phyloP scores from a whole-genome alignment of 2,797 vertebrate species.

The Diceros bicornis region DNA sequence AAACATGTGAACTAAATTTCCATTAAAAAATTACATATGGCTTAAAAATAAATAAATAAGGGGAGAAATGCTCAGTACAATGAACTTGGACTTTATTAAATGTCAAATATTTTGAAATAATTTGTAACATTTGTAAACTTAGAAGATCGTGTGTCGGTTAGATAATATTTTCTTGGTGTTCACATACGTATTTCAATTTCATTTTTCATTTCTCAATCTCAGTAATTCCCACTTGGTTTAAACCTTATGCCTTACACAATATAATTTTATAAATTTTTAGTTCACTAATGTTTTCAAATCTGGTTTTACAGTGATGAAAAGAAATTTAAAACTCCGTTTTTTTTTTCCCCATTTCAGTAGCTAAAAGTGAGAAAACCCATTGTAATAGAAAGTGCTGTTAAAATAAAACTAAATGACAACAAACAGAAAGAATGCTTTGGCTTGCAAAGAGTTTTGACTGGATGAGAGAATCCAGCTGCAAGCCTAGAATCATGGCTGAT shows the following conservation, averaged over 20 bases:
- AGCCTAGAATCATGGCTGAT: background rate
- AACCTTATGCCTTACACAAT: background rate
- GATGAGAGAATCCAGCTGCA: background rate
- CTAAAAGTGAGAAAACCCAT: slow-evolving; percentile 50
- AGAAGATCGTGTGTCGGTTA: slow-evolving; percentile 28
- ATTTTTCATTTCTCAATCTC: slow-evolving; percentile 32
- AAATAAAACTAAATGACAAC: slow-evolving; percentile 56
- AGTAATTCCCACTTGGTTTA: slow-evolving; percentile 58
- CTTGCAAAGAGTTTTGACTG: slow-evolving; percentile 36
- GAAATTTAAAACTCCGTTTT: background rate
- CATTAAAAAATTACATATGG: slow-evolving; percentile 72
- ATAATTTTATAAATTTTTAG: slow-evolving; percentile 54
- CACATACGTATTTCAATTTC: slow-evolving; percentile 57
- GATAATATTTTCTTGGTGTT: slow-evolving; percentile 59
- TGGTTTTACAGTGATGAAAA: background rate
- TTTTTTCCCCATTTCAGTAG: background rate
- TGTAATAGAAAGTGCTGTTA: slow-evolving; percentile 40
- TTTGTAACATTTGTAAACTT: slow-evolving; percentile 59
- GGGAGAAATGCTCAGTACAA: slow-evolving; percentile 22
- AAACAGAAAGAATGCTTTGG: slow-evolving; percentile 56
- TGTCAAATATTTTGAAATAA: slow-evolving; percentile 72
- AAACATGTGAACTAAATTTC: slow-evolving; percentile 78
- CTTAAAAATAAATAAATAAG: slow-evolving; percentile 64
- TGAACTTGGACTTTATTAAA: slow-evolving; percentile 69
- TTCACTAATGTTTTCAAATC: background rate